Evolutionary conservation across 2,113 vertebrate genomes (phyloP).

Genomic region (Cathartes aura): DNA sequence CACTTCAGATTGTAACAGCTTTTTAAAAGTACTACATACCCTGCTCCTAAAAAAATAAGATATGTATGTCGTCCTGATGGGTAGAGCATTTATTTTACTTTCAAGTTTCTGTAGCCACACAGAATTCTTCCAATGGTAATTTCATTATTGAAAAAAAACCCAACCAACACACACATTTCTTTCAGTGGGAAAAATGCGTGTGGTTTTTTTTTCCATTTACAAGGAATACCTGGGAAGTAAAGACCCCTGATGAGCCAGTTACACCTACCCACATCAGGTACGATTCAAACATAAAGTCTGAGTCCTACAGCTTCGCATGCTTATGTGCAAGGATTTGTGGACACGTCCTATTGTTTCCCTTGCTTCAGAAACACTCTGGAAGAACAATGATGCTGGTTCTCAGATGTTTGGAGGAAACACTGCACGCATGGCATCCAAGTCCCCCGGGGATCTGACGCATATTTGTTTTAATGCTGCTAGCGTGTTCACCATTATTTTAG

Average conservation of each 20-base stretch:
- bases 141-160: rapidly evolving
- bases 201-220: background rate
- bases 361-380: slow-evolving; percentile 18
- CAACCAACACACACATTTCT: rapidly evolving
- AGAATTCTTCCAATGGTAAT: background rate
- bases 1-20: background rate
- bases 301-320: background rate
- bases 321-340: background rate
- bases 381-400: slow-evolving; percentile 27
- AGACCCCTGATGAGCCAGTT: background rate
- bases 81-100: background rate
- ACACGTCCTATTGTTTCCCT: background rate
- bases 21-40: background rate
- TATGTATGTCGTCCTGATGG: rapidly evolving
- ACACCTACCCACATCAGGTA: background rate
- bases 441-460: background rate
- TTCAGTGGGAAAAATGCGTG: background rate
- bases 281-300: background rate
- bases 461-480: slow-evolving; percentile 30
- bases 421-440: background rate
- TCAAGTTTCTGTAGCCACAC: background rate
- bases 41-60: background rate
- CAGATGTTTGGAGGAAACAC: slow-evolving; percentile 41
- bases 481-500: slow-evolving; percentile 27
- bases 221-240: background rate